These are phyloP conservation scores for Acheta domesticus DNA, from an alignment of 2,888 invertebrate species.

Conservation along the genomic window DNA sequence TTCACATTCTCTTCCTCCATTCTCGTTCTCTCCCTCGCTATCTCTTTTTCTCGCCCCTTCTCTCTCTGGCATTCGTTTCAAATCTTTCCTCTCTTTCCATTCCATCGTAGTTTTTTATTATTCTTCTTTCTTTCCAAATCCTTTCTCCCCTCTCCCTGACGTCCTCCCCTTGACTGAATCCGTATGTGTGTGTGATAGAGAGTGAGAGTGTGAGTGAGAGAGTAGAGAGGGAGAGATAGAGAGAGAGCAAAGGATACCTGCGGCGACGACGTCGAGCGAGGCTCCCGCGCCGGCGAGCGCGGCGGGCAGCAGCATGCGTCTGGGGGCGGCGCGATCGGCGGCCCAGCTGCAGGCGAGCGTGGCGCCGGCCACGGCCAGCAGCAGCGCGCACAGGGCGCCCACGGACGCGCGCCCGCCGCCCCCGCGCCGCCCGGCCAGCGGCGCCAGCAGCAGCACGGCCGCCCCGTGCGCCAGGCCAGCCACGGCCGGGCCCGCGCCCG, in stretches of 20 bases:
- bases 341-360: neutral
- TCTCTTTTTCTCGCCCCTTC: too few relatives aligned
- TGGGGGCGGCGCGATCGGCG: neutral
- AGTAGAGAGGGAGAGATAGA: too few relatives aligned
- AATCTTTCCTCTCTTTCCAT: too few relatives aligned
- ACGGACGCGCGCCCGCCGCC: neutral
- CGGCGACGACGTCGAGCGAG: neutral
- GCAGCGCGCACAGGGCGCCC: neutral
- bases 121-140: too few relatives aligned
- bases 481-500: neutral
- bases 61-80: too few relatives aligned
- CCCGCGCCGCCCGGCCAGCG: neutral
- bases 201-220: too few relatives aligned
- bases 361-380: neutral
- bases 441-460: neutral
- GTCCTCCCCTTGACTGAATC: too few relatives aligned
- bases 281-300: neutral
- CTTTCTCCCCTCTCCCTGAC: too few relatives aligned
- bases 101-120: too few relatives aligned
- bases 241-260: neutral
- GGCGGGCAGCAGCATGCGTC: neutral
- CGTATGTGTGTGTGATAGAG: too few relatives aligned
- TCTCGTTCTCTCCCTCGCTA: accelerated
- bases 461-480: neutral
- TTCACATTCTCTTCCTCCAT: too few relatives aligned